Conservation (phyloP, 1,140 invertebrate genomes). For the Brevipalpus yothersi region DNA sequence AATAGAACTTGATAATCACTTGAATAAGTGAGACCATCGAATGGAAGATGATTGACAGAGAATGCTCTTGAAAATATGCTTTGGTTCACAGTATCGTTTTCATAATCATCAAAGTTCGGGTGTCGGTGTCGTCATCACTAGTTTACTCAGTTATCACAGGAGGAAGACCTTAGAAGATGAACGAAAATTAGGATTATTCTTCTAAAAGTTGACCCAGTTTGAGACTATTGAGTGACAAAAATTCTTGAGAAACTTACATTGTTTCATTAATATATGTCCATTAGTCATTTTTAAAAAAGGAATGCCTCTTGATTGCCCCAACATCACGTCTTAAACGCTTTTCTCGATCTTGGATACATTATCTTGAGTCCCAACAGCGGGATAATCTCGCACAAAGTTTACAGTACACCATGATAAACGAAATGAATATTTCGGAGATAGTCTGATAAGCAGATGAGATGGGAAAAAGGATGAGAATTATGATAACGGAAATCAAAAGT, state of each 20-base stretch:
- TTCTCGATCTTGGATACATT: conserved; percentile 86
- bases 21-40: no score
- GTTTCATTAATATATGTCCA: conserved; percentile 89
- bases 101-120: conserved; percentile 97
- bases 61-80: no score
- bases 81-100: conserved; percentile 62
- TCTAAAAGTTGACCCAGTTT: no score
- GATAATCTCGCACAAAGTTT: conserved; percentile 86
- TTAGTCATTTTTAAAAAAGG: conserved; percentile 85
- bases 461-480: no score
- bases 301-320: conserved; percentile 78
- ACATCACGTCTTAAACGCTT: conserved; percentile 72
- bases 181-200: not conserved
- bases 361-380: conserved; percentile 94
- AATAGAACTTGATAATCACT: no score
- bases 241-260: conserved; percentile 30
- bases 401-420: conserved; percentile 34
- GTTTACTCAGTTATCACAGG: conserved; percentile 84
- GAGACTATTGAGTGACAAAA: no score
- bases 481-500: no score
- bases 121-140: conserved; percentile 90
- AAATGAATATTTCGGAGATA: no score
- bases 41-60: no score
- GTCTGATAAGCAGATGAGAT: no score
- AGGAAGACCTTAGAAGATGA: conserved; percentile 36